Conservation (phyloP, 2,888 invertebrate genomes). For the Synanthedon tipuliformis region DNA sequence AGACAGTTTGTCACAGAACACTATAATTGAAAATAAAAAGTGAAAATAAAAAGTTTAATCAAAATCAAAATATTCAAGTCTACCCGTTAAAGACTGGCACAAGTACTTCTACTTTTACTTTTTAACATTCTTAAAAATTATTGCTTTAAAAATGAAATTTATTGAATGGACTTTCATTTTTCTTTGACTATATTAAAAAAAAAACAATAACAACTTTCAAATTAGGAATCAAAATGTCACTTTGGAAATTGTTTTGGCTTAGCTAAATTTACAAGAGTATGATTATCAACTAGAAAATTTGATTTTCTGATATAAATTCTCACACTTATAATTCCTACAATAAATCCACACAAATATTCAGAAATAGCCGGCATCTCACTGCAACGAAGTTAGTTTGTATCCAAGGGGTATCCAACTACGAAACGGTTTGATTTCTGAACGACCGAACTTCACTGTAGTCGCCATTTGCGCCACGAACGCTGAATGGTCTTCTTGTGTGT, state of each 20-base stretch:
- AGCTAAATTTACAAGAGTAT: constrained; percentile 67
- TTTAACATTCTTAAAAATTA: not conserved
- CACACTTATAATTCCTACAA: constrained; percentile 13
- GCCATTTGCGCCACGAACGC: constrained; percentile 70
- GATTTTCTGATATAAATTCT: constrained; percentile 28
- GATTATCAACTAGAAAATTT: constrained; percentile 50
- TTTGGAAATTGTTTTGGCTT: constrained; percentile 57
- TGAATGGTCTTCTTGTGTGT: constrained; percentile 43
- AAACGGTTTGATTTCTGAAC: constrained; percentile 16
- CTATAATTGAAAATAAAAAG: too few relatives aligned
- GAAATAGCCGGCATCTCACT: constrained; percentile 31
- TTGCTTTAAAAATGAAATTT: not conserved
- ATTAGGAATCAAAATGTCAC: constrained; percentile 27
- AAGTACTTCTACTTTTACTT: too few relatives aligned
- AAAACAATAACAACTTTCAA: constrained; percentile 13
- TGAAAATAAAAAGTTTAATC: too few relatives aligned
- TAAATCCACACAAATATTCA: constrained; percentile 7
- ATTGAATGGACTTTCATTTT: not conserved
- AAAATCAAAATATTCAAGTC: too few relatives aligned
- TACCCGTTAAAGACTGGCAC: too few relatives aligned
- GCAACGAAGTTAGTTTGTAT: constrained; percentile 40
- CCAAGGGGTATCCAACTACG: too few relatives aligned
- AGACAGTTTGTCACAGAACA: too few relatives aligned
- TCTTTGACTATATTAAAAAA: not conserved
- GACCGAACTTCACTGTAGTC: constrained; percentile 50